Conservation (phyloP, 2,888 invertebrate genomes). For the Aspidapion aeneum region DNA sequence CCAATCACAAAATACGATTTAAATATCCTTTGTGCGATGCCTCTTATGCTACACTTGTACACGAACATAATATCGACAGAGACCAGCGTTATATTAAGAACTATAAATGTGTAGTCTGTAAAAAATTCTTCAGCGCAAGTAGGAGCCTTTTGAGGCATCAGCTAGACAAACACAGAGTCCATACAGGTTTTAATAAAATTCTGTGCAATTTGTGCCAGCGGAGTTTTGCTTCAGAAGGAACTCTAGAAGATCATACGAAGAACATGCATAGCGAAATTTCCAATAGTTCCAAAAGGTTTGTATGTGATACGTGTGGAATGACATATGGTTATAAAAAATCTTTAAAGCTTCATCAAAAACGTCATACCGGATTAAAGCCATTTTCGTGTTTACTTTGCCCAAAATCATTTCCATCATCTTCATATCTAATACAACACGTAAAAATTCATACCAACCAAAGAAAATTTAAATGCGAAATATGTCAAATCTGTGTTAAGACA, state of each 20-base stretch:
- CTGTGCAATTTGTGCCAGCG: constrained; percentile 22
- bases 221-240: constrained; percentile 18
- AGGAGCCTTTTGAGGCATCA: constrained; percentile 32
- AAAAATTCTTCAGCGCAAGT: constrained; percentile 26
- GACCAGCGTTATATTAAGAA: constrained; percentile 27
- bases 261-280: constrained; percentile 16
- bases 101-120: constrained; percentile 39
- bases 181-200: constrained; percentile 19
- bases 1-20: constrained; percentile 17
- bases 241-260: constrained; percentile 17
- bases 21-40: constrained; percentile 18
- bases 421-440: too few relatives aligned
- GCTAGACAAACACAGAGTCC: constrained; percentile 29
- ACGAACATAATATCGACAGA: constrained; percentile 19
- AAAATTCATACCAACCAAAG: too few relatives aligned
- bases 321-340: constrained; percentile 36
- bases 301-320: constrained; percentile 37
- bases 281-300: constrained; percentile 30
- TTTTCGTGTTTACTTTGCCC: too few relatives aligned
- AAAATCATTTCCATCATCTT: too few relatives aligned
- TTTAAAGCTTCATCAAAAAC: constrained; percentile 31
- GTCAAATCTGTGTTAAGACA: too few relatives aligned
- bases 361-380: too few relatives aligned
- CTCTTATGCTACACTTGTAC: constrained; percentile 14
- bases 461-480: too few relatives aligned